phyloP scores from a whole-genome alignment of 2,113 vertebrate genomes.

The Antennarius striatus region DNA sequence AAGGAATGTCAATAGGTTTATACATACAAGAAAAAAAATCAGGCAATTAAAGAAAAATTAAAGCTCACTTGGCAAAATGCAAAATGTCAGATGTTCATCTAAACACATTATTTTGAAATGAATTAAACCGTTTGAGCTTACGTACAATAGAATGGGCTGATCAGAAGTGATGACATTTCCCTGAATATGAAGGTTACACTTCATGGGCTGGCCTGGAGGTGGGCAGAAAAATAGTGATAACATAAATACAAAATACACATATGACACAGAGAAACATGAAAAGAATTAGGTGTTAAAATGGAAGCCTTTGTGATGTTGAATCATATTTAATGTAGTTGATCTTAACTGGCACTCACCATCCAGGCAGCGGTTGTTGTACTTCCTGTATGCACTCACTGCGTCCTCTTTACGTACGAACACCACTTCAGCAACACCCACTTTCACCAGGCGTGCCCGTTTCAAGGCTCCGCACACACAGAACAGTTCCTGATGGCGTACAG shows the following conservation, averaged over 20 bases:
- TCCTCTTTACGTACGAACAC: slow-evolving; percentile 98
- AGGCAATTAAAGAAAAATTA: neutral
- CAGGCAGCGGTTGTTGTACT: slow-evolving; percentile 98
- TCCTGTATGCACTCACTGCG: slow-evolving; percentile 94
- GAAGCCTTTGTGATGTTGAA: neutral
- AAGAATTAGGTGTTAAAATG: neutral
- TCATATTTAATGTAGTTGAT: slow-evolving; percentile 5
- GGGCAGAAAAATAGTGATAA: slow-evolving; percentile 17
- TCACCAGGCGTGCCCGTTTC: slow-evolving; percentile 92
- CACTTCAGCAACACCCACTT: slow-evolving; percentile 94
- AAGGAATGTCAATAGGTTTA: too few relatives aligned
- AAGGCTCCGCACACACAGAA: slow-evolving; percentile 97
- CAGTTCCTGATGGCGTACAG: slow-evolving; percentile 82
- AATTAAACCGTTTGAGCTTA: slow-evolving; percentile 44
- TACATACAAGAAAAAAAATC: neutral
- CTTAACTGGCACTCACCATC: slow-evolving; percentile 84
- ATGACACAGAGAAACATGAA: neutral
- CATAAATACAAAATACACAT: slow-evolving; percentile 5
- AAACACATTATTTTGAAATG: slow-evolving; percentile 5
- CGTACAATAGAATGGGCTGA: slow-evolving; percentile 96
- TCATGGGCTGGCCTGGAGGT: slow-evolving; percentile 93
- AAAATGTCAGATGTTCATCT: neutral
- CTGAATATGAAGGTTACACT: slow-evolving; percentile 97
- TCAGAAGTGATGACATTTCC: slow-evolving; percentile 97
- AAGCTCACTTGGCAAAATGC: neutral